phyloP scores from a whole-genome alignment of 2,888 invertebrate species.

The Drosophila borborema region DNA sequence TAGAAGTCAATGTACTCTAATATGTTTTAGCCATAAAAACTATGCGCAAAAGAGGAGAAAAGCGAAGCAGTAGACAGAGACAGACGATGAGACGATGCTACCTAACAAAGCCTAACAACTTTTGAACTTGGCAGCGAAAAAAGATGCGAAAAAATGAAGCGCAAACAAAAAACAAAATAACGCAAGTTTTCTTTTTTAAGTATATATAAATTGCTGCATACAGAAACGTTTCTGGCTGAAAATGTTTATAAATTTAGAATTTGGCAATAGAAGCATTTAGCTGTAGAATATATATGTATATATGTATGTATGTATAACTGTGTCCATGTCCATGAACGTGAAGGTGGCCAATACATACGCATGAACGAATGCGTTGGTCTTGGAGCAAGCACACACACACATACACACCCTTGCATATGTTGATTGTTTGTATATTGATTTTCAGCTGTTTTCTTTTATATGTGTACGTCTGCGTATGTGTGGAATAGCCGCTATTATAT shows the following conservation, averaged over 20 bases:
- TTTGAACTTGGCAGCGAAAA: constrained; percentile 76
- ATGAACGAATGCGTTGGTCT: constrained; percentile 29
- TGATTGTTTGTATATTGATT: constrained; percentile 57
- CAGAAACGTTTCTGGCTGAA: constrained; percentile 4
- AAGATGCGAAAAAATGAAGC: constrained; percentile 9
- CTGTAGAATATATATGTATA: not conserved
- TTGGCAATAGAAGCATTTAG: constrained; percentile 39
- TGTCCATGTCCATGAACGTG: constrained; percentile 70
- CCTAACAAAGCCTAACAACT: constrained; percentile 27
- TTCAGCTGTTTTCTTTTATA: constrained; percentile 54
- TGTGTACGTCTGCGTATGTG: not conserved
- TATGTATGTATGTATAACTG: not conserved
- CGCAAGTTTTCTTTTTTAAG: constrained; percentile 18
- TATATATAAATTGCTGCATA: not conserved
- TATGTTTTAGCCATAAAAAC: constrained; percentile 17
- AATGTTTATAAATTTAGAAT: constrained; percentile 54
- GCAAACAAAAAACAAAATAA: constrained; percentile 30
- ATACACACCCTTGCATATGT: not conserved
- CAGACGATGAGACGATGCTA: constrained; percentile 34
- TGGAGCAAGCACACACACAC: constrained; percentile 9
- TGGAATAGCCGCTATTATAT: constrained; percentile 16
- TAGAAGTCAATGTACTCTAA: constrained; percentile 59
- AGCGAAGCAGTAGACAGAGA: constrained; percentile 8
- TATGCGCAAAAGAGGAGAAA: constrained; percentile 26
- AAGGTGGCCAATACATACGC: constrained; percentile 56